Evolutionary conservation across 2,888 invertebrate genomes (phyloP).

Genomic region (Gerosis bhagava): DNA sequence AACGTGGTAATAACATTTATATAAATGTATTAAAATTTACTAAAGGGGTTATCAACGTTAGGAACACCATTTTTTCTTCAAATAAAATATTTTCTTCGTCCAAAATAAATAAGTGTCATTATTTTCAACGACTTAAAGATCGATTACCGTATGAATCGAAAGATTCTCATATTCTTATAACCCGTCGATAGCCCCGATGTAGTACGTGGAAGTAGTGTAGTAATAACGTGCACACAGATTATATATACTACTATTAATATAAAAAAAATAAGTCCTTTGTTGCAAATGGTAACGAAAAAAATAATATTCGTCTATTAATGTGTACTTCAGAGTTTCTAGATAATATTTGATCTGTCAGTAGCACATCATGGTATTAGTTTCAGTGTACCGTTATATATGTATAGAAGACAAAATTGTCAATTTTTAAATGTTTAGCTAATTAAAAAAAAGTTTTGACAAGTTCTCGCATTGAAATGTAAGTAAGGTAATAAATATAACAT

Average conservation of each 20-base stretch:
- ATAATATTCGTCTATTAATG: conserved; percentile 1
- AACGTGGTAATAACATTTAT: conserved; percentile 5
- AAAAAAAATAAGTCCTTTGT: conserved; percentile 2
- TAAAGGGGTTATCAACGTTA: conserved; percentile 2
- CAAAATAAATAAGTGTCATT: too few species aligned
- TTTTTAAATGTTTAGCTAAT: conserved; percentile 72
- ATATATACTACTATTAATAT: conserved; percentile 2
- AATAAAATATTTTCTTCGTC: too few species aligned
- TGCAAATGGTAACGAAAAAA: conserved; percentile 10
- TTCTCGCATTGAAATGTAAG: conserved; percentile 67
- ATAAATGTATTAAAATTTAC: conserved; percentile 3
- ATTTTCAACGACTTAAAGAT: too few species aligned
- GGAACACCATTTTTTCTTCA: too few species aligned
- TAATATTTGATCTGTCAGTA: conserved; percentile 22
- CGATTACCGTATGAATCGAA: too few species aligned
- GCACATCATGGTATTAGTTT: conserved; percentile 28
- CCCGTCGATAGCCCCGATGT: conserved; percentile 6
- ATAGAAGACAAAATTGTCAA: conserved; percentile 70
- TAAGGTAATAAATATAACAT: conserved; percentile 63
- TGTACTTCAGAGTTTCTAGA: conserved; percentile 19
- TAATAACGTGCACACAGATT: conserved; percentile 13
- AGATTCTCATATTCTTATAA: too few species aligned
- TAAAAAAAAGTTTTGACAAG: conserved; percentile 55
- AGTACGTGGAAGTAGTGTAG: conserved; percentile 15
- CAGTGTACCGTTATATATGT: conserved; percentile 38